Evolutionary conservation across 2,888 invertebrate species (phyloP), one percentile per base, ranked within the genome.

Genomic region (Junonia oenone): DNA sequence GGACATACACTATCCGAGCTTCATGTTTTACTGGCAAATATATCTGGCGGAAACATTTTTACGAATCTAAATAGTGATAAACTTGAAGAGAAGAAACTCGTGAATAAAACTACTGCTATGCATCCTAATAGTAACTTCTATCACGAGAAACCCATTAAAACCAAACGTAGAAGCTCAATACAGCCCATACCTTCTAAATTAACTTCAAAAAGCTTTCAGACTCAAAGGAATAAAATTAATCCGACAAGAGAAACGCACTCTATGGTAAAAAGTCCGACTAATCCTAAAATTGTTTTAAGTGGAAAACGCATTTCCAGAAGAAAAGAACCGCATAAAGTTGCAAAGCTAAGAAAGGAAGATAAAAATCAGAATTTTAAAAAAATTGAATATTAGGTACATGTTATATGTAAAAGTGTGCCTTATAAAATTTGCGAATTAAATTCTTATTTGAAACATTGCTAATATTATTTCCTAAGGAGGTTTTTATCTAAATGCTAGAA

Each of bases 1-100:
- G 79, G 83, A 0, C 72, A 79, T 51, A 81, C 83, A 0, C 62
- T 86, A 15, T 59, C 66, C 6, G 82, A 84, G n/a, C 72, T 86
- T 19, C 73, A 76, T 1, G 61, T 54, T 0, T 68, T 85, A 68
- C 65, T 86, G 0, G 65, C 70, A 2, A 77, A 70, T 47, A 57
- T 83, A 3, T 72, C 81, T 0, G 55, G 61, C 8, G 68, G 71
- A n/a, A 59, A 66, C n/a, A 63, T 72, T 51, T 27, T 54, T 14
- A 65, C 60, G 33, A 56, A 35, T 19, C 15, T 48, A n/a, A 31
- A 49, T n/a, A 71, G 74, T 6, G 38, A 31, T 0, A 71, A 64
- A 46, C 29, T 27, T 1, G 68, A 69, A 2, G 63, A 68, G 0
- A 76, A 65, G 51, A 62, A 59, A 0, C 22, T 58, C 2, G 27